These are phyloP conservation scores for Leucoraja ocellata DNA, from an alignment of 2,797 vertebrate genomes.

Conservation along the genomic window DNA sequence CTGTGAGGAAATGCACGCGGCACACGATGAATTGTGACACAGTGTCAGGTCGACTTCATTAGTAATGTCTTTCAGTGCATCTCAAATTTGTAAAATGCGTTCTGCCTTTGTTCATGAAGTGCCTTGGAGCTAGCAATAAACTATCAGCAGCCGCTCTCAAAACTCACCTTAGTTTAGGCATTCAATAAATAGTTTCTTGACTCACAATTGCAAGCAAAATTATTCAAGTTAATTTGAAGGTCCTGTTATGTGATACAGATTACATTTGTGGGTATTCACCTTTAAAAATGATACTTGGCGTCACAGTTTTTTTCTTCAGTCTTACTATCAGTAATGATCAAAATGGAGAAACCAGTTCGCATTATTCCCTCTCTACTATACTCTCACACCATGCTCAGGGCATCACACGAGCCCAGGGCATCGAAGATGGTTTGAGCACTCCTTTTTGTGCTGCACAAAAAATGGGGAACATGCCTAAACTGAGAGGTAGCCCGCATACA, in stretches of 20 bases:
- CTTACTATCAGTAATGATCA: not conserved
- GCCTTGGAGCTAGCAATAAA: not conserved
- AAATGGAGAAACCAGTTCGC: not conserved
- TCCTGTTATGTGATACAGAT: not conserved
- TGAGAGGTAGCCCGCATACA: too few species aligned
- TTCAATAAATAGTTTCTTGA: not conserved
- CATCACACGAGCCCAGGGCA: not conserved
- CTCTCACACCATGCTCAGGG: too few species aligned
- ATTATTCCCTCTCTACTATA: not conserved
- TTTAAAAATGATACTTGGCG: not conserved
- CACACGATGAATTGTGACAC: not conserved
- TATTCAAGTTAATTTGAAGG: not conserved
- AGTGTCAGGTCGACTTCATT: not conserved
- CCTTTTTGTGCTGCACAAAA: not conserved
- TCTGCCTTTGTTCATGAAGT: not conserved
- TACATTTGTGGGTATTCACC: not conserved
- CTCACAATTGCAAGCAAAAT: not conserved
- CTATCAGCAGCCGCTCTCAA: not conserved
- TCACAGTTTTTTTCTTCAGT: not conserved
- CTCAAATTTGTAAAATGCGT: not conserved
- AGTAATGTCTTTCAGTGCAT: not conserved
- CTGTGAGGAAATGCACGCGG: not conserved
- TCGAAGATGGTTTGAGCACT: not conserved
- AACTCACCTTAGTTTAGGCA: not conserved
- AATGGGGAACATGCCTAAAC: too few species aligned